Base-by-base conservation (phyloP, 2,888 invertebrate species). In the Sinhomidia bicolor region DNA sequence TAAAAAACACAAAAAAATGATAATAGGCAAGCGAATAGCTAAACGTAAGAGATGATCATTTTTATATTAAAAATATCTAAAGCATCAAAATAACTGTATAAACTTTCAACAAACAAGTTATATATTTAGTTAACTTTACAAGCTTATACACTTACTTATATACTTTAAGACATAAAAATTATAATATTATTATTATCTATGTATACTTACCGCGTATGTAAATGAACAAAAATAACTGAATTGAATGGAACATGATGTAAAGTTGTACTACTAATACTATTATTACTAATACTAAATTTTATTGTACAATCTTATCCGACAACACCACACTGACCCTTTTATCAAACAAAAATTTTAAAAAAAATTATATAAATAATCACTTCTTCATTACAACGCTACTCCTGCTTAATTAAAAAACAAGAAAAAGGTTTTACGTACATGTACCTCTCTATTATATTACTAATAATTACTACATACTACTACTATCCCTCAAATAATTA, bases 361-460 rank as follows among this genome's bases (percentile, higher is more conserved):
- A 62, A 4, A 7, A 29, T 3, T 62, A 62, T 3, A 26, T 1
- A 14, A 4, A n/a, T n/a, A n/a, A n/a, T n/a, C n/a, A n/a, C n/a
- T n/a, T n/a, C n/a, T n/a, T n/a, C n/a, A n/a, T n/a, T n/a, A n/a
- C n/a, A n/a, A 71, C 68, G 41, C 68, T 65, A 10, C 44, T 71
- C 23, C 41, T 23, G 44, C 71, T 71, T 71, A 71, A 41, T n/a
- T n/a, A n/a, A n/a, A 44, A 71, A 20, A 71, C 36, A 65, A n/a
- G n/a, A n/a, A n/a, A 32, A 65, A 5, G 32, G 41, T 71, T 71
- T 71, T 71, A 71, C 29, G 32, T 68, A 68, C 71, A 20, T 71
- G 71, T 71, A 71, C 71, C 71, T 71, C 17, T 65, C 17, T 36
- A 68, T 1, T 36, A 36, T 32, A 32, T n/a, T 17, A 68, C n/a